Evolutionary conservation across 1,140 invertebrate species (phyloP).

Genomic region (Hetaerina americana): DNA sequence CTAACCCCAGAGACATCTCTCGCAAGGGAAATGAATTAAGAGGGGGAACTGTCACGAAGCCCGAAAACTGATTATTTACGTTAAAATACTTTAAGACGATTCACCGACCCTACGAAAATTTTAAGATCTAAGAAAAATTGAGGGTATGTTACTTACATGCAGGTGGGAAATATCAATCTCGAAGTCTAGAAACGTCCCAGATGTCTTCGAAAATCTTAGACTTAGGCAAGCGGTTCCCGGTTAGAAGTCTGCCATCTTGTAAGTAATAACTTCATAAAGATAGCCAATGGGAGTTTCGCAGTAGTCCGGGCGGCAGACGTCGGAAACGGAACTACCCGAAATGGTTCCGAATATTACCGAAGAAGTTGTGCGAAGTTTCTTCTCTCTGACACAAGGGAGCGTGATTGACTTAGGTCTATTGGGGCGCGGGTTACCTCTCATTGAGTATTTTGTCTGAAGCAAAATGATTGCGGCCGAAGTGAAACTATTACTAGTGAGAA

Average conservation of each 20-base stretch:
- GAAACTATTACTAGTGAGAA: background rate
- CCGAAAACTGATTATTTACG: background rate
- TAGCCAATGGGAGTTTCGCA: background rate
- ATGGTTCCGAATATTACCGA: background rate
- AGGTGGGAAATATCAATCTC: too few species aligned
- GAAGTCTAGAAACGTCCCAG: too few species aligned
- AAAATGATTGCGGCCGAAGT: background rate
- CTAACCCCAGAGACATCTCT: background rate
- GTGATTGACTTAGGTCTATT: background rate
- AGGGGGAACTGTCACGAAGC: background rate
- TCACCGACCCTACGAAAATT: too few species aligned
- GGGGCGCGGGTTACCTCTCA: background rate
- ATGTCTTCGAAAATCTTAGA: too few species aligned
- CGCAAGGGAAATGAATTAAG: background rate
- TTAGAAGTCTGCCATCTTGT: background rate
- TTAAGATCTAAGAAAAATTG: too few species aligned
- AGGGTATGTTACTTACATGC: too few species aligned
- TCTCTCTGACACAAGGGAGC: background rate
- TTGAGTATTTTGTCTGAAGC: background rate
- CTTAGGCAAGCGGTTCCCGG: background rate
- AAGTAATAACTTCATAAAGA: slow-evolving; percentile 1
- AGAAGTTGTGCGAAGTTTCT: background rate
- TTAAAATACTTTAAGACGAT: background rate
- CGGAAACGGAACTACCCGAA: background rate
- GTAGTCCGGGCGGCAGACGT: background rate